These are phyloP conservation scores for Chloroceryle aenea DNA, from an alignment of 2,113 vertebrate genomes.

Conservation along the genomic window DNA sequence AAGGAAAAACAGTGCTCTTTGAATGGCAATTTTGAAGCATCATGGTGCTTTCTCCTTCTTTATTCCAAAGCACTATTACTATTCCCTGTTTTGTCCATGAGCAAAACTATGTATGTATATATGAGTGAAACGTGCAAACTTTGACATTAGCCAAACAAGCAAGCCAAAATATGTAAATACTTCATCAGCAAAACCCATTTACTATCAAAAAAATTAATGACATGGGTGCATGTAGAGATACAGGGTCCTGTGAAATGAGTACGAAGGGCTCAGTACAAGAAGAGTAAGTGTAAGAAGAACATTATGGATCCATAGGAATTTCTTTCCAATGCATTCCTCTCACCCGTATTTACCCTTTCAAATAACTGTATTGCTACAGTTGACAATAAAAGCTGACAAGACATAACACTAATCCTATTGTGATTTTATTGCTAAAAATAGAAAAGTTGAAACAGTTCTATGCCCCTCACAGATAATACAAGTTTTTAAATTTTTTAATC, in stretches of 20 bases:
- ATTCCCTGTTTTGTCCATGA: neutral
- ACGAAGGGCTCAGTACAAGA: neutral
- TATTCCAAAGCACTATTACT: neutral
- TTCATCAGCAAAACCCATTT: constrained; percentile 2
- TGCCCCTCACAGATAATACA: neutral
- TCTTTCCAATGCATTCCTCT: neutral
- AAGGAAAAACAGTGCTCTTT: neutral
- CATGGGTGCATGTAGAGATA: neutral
- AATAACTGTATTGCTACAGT: neutral
- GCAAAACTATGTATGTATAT: neutral
- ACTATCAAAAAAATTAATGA: neutral
- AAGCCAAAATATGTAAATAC: constrained; percentile 42
- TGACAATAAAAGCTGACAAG: neutral
- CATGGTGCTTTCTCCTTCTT: neutral
- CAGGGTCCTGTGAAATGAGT: neutral
- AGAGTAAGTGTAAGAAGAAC: no score
- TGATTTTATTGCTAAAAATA: neutral
- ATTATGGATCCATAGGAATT: neutral
- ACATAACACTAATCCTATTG: neutral
- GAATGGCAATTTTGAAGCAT: neutral
- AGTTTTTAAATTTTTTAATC: neutral
- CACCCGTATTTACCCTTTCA: neutral
- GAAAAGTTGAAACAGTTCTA: neutral
- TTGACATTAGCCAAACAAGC: constrained; percentile 8
- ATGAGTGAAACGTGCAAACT: neutral